Conservation (phyloP, 2,797 vertebrate genomes). For the Notamacropus eugenii region DNA sequence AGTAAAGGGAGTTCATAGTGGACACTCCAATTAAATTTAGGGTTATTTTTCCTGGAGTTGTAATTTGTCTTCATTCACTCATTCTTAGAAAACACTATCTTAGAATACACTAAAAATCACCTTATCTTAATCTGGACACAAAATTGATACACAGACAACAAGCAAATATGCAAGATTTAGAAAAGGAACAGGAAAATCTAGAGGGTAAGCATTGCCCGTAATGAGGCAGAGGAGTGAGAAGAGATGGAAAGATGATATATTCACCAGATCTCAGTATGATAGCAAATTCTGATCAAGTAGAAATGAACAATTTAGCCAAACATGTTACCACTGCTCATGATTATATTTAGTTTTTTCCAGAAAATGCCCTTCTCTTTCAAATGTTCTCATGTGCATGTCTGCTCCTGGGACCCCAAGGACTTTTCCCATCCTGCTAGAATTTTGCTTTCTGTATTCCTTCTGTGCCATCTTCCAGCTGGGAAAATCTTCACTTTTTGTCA, state of each 20-base stretch:
- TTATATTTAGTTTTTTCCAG: neutral
- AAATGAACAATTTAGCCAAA: neutral
- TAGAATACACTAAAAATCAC: too few species aligned
- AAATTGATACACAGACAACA: neutral
- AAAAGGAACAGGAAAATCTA: neutral
- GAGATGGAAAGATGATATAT: neutral
- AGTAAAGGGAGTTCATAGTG: neutral
- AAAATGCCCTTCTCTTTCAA: neutral
- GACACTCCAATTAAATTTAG: neutral
- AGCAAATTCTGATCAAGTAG: neutral
- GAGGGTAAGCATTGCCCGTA: neutral
- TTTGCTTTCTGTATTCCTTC: neutral
- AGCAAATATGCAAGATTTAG: neutral
- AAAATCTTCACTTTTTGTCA: neutral
- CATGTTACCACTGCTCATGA: neutral
- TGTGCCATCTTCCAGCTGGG: neutral
- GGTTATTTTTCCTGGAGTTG: neutral
- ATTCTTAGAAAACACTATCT: too few species aligned
- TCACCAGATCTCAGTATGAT: neutral
- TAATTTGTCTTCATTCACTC: neutral
- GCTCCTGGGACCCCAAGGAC: neutral
- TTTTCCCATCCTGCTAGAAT: neutral
- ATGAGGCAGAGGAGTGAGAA: neutral
- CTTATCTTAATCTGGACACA: neutral
- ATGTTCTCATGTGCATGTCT: neutral